Evolutionary conservation across 2,797 vertebrate genomes (phyloP).

Genomic region (Enteromius unitaeniatus): DNA sequence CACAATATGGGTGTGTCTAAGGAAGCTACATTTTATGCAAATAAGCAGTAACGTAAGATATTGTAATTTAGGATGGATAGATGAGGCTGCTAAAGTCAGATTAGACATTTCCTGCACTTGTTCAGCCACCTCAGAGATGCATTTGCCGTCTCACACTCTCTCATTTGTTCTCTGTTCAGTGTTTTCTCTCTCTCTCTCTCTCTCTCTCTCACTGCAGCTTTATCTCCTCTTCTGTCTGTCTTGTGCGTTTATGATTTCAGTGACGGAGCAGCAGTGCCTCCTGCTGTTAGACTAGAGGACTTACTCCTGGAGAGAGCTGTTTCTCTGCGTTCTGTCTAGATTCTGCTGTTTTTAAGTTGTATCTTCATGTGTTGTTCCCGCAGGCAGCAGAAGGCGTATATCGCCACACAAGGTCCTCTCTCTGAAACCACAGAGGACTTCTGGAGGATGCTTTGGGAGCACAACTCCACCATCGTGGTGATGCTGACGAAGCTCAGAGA

Average conservation of each 20-base stretch:
- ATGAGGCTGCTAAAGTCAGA: slow-evolving; percentile 31
- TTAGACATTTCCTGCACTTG: slow-evolving; percentile 12
- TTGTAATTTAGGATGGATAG: not conserved
- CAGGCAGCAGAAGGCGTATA: slow-evolving; percentile 97
- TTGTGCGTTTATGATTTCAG: not conserved
- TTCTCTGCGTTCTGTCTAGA: not conserved
- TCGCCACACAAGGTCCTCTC: slow-evolving; percentile 93
- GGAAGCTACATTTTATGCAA: not conserved
- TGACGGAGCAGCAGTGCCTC: slow-evolving; percentile 48
- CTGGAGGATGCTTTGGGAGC: slow-evolving; percentile 99
- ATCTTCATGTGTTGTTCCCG: slow-evolving; percentile 39
- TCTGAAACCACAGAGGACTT: slow-evolving; percentile 97
- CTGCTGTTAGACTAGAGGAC: slow-evolving; percentile 45
- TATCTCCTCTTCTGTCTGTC: not conserved
- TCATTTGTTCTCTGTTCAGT: not conserved
- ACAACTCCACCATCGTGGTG: slow-evolving; percentile 98
- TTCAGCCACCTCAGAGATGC: not conserved
- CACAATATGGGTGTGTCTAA: not conserved
- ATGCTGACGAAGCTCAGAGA: slow-evolving; percentile 97
- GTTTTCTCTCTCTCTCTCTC: not conserved
- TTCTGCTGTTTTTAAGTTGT: not conserved
- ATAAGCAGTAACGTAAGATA: not conserved
- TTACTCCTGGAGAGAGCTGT: not conserved
- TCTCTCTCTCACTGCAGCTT: not conserved
- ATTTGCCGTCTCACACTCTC: not conserved